phyloP scores from a whole-genome alignment of 2,888 invertebrate species.

The Spisula subtruncata region DNA sequence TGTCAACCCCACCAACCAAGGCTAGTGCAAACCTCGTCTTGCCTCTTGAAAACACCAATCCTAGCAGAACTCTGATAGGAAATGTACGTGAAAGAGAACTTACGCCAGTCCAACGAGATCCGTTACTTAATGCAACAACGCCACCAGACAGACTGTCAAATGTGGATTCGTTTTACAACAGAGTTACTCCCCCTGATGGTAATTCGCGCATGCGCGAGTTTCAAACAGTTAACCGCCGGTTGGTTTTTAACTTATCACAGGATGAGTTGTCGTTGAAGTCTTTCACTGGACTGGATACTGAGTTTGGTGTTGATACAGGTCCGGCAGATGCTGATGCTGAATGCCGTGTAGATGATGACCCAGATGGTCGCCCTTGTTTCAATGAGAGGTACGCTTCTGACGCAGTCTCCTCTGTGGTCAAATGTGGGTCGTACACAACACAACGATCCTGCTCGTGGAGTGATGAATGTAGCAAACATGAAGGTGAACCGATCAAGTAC shows the following conservation, averaged over 20 bases:
- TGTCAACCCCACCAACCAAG: no score
- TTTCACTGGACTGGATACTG: neutral
- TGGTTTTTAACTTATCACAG: neutral
- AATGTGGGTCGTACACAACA: neutral
- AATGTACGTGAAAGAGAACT: no score
- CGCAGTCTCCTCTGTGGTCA: neutral
- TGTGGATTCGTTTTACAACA: neutral
- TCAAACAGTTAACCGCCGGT: neutral
- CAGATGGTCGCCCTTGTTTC: neutral
- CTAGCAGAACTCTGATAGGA: no score
- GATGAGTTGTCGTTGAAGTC: neutral
- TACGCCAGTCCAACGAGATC: no score
- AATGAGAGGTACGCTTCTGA: neutral
- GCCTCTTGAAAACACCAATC: no score
- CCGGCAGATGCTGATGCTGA: neutral
- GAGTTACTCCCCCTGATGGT: constrained; percentile 24
- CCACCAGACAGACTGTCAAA: neutral
- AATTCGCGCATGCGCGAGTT: constrained; percentile 9
- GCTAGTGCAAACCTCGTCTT: no score
- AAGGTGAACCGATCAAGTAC: constrained; percentile 17
- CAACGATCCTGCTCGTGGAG: neutral
- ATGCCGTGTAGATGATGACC: neutral
- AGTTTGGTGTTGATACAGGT: neutral
- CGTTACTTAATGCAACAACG: no score
- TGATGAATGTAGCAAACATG: constrained; percentile 30